These are phyloP conservation scores for Philopotamus ludificatus DNA, from an alignment of 1,140 invertebrate genomes.

Conservation along the genomic window DNA sequence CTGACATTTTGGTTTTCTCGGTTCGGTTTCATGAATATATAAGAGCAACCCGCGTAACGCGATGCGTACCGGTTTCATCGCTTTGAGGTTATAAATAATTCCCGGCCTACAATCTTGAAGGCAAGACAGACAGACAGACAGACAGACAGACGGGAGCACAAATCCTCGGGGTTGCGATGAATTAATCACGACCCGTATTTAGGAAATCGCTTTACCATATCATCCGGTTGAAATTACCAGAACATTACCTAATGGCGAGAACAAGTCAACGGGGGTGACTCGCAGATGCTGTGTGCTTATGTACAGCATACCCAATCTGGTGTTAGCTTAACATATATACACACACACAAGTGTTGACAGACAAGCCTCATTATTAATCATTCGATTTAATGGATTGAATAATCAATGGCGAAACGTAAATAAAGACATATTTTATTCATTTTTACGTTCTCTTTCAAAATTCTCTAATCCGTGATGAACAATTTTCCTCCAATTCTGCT, in stretches of 20 bases:
- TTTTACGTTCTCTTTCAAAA: too few relatives aligned
- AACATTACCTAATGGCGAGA: constrained; percentile 16
- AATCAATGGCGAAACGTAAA: too few relatives aligned
- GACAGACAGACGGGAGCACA: too few relatives aligned
- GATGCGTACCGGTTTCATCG: neutral
- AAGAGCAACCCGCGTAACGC: neutral
- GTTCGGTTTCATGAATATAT: constrained; percentile 13
- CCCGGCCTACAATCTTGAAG: neutral
- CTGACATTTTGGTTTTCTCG: constrained; percentile 10
- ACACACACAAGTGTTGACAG: neutral
- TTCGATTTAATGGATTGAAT: too few relatives aligned
- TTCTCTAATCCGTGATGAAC: too few relatives aligned
- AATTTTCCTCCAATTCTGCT: too few relatives aligned
- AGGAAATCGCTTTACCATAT: constrained; percentile 10
- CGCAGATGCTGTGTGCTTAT: too few relatives aligned
- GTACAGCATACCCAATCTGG: too few relatives aligned
- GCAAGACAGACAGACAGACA: neutral
- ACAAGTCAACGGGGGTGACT: constrained; percentile 15
- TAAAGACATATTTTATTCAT: too few relatives aligned
- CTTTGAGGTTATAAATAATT: neutral
- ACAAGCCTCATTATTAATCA: too few relatives aligned
- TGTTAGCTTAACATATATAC: neutral
- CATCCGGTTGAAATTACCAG: constrained; percentile 9
- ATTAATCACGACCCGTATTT: constrained; percentile 15
- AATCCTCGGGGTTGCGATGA: neutral